Conservation (phyloP, 1,140 invertebrate genomes). For the Bombus impatiens region DNA sequence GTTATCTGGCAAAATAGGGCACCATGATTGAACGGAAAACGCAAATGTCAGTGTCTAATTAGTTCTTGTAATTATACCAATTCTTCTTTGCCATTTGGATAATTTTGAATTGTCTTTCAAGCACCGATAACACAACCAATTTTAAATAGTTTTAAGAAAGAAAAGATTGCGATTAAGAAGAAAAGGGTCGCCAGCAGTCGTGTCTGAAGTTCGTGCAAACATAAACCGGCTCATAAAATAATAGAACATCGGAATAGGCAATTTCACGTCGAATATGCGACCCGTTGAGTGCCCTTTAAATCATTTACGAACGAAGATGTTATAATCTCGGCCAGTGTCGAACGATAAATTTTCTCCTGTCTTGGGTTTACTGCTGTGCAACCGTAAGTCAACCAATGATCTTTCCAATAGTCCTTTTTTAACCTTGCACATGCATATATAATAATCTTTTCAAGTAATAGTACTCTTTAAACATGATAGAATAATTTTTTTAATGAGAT, state of each 20-base stretch:
- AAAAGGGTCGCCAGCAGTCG: not conserved
- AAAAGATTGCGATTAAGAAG: not conserved
- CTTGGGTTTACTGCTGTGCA: slow-evolving; percentile 50
- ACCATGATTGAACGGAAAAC: too few relatives aligned
- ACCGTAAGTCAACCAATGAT: slow-evolving; percentile 33
- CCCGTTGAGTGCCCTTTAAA: slow-evolving; percentile 42
- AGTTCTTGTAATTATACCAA: too few relatives aligned
- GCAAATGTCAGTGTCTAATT: too few relatives aligned
- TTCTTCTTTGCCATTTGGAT: too few relatives aligned
- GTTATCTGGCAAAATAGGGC: not conserved
- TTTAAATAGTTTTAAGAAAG: too few relatives aligned
- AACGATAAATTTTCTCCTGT: slow-evolving; percentile 52
- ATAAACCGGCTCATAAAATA: not conserved
- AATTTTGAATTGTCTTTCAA: too few relatives aligned
- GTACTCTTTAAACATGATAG: not conserved
- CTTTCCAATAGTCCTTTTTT: not conserved
- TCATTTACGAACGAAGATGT: slow-evolving; percentile 61
- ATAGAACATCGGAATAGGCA: slow-evolving; percentile 4
- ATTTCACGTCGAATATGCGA: not conserved
- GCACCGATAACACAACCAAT: too few relatives aligned
- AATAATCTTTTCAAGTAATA: too few relatives aligned
- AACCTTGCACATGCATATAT: not conserved
- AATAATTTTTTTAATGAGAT: not conserved
- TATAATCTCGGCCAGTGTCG: slow-evolving; percentile 45
- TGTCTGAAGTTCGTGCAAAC: not conserved